These are phyloP conservation scores for Pipistrellus pipistrellus DNA, from an alignment of 2,797 vertebrate species.

Conservation along the genomic window DNA sequence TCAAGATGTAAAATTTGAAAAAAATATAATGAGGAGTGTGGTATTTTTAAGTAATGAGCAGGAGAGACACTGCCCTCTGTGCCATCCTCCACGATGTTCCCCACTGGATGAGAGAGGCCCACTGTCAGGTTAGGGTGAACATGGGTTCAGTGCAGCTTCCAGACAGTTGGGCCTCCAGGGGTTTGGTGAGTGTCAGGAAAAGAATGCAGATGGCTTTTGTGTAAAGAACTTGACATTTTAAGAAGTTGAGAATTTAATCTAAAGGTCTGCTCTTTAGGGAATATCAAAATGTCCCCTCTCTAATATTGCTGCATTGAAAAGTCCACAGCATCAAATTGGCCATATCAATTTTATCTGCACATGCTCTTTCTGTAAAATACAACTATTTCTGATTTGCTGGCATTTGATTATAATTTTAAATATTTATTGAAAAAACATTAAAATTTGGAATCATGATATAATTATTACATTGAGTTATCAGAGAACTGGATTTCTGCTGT, in stretches of 20 bases:
- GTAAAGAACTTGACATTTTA: slow-evolving; percentile 43
- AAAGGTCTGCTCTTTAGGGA: neutral
- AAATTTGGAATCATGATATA: neutral
- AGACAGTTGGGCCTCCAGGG: neutral
- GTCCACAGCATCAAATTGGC: neutral
- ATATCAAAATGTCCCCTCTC: slow-evolving; percentile 29
- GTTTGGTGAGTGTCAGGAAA: neutral
- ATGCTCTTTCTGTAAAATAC: neutral
- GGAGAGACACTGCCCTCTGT: too few species aligned
- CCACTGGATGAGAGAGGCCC: accelerated
- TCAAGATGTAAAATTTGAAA: slow-evolving; percentile 2
- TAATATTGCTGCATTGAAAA: neutral
- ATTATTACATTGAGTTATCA: neutral
- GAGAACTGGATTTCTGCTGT: slow-evolving; percentile 46
- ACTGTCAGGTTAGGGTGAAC: neutral
- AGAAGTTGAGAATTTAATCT: neutral
- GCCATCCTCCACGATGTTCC: neutral
- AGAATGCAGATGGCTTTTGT: neutral
- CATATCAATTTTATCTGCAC: neutral
- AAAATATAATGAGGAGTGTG: neutral
- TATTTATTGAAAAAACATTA: neutral
- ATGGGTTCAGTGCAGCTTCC: accelerated
- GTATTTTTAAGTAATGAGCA: neutral
- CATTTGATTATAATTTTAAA: slow-evolving; percentile 9
- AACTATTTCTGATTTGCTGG: neutral